Base-by-base conservation (phyloP, 2,113 vertebrate species). In the Athene noctua region DNA sequence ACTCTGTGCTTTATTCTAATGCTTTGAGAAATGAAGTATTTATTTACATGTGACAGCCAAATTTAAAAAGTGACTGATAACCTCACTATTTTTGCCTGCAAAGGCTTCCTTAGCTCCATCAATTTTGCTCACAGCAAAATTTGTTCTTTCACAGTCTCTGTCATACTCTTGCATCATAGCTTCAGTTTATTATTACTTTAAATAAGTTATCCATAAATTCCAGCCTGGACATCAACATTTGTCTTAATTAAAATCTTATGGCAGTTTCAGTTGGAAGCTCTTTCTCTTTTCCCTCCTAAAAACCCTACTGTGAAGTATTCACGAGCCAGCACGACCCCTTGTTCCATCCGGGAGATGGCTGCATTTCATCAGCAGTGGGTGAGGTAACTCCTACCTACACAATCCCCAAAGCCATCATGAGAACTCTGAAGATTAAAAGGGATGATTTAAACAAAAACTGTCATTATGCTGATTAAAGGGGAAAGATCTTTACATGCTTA, bases 391-490 rank as follows among this genome's bases (percentile, higher is more conserved):
- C 93, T 88, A 96, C 90, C 95, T 96, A 96, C 96, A 96, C 80
- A 86, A 87, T 74, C 94, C 85, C 78, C 87, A 34, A 93, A 91
- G 93, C 68, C 44, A 1, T 89, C 95, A 88, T 92, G 96, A 96
- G 97, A 97, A 97, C 86, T 86, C 80, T 40, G 77, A 91, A 96
- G 96, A 94, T 96, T 95, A 95, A 97, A 96, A 92, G 75, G 47
- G 72, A 72, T 85, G 71, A 80, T 96, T 92, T 92, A 94, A 95
- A 96, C 74, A 96, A 95, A 95, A 96, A 83, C 85, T 94, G 66
- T 62, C 94, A 92, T 96, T 96, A 94, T 88, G 84, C 94, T 96
- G 93, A 96, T 96, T 97, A 96, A 96, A 97, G 80, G 80, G 80
- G 30, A 94, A 96, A 90, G 77, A 96, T 92, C 73, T 79, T 92